phyloP scores from a whole-genome alignment of 1,140 invertebrate species.

The Zaprionus ornatus region DNA sequence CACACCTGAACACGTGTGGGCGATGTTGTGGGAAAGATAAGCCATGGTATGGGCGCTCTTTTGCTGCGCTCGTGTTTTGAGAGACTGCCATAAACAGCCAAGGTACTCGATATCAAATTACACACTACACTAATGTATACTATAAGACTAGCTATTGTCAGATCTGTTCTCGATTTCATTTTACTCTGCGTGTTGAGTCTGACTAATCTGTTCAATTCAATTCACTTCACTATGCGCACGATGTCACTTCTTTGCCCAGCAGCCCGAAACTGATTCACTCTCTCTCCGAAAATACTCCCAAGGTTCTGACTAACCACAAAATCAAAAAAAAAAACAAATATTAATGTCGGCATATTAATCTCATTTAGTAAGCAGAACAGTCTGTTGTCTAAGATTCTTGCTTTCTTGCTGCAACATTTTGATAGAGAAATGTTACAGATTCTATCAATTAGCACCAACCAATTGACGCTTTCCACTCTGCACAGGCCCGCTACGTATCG shows the following conservation, averaged over 20 bases:
- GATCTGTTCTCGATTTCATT: slow-evolving; percentile 52
- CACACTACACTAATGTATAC: slow-evolving; percentile 11
- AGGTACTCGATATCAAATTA: slow-evolving; percentile 12
- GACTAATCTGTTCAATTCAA: not conserved
- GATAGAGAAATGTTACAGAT: slow-evolving; percentile 68
- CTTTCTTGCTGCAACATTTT: slow-evolving; percentile 44
- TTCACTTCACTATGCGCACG: slow-evolving; percentile 26
- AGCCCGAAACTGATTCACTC: slow-evolving; percentile 28
- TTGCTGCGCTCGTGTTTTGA: slow-evolving; percentile 60
- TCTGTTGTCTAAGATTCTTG: slow-evolving; percentile 13
- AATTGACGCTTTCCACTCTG: slow-evolving; percentile 29
- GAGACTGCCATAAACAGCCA: slow-evolving; percentile 34
- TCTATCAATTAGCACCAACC: slow-evolving; percentile 67
- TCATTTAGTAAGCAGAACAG: slow-evolving; percentile 24
- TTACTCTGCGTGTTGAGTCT: not conserved
- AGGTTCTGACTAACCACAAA: slow-evolving; percentile 17
- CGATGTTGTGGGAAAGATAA: slow-evolving; percentile 72
- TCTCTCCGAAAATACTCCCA: slow-evolving; percentile 4
- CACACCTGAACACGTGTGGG: slow-evolving; percentile 76
- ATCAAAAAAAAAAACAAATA: not conserved
- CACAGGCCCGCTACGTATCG: not conserved
- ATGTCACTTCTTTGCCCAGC: slow-evolving; percentile 44
- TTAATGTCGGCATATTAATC: slow-evolving; percentile 25
- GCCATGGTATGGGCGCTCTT: slow-evolving; percentile 64
- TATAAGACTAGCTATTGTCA: slow-evolving; percentile 9